Base-by-base conservation (phyloP, 92 coral and sea anemone species). In the Nematostella vectensis region DNA sequence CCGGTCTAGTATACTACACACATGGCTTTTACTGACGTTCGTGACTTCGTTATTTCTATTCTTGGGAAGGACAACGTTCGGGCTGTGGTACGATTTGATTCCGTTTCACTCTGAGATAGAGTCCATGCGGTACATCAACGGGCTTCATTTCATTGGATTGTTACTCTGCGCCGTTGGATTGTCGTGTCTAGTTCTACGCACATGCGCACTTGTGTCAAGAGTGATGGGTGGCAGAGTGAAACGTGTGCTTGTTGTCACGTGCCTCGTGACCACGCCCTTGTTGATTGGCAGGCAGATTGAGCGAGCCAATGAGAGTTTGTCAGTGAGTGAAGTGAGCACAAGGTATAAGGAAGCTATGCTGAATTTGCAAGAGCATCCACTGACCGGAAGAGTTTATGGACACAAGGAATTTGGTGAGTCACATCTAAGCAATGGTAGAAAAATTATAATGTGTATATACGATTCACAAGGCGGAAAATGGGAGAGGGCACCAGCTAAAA, bases 51-150 rank as follows among this genome's bases (percentile, higher is more conserved):
- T 71, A 3, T 19, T 29, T 39, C 59, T 82, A 19, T 74, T 82
- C 22, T 73, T 77, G 16, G 89, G 89, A 0, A 57, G 89, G 57
- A 79, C 85, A 4, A 31, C 74, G 29, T 72, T 64, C 48, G 84
- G 85, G 21, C 31, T 59, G 4, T 24, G 72, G 55, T 83, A 67
- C 58, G 70, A 83, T 29, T 13, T 72, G 37, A 67, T 83, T 50
- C 91, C 91, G 18, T 70, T 83, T 63, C 85, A 83, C 30, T 30
- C 56, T 13, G 85, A 83, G 29, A 25, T 83, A 48, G 91, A 83
- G 27, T 77, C 55, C 24, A 29, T 77, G 6, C 84, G 91, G 40
- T 83, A 83, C 40, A 20, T 83, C n/a, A 83, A 68, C 31, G 81
- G 81, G 0, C 11, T 83, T 22, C 85, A 83, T 50, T 72, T 83